Evolutionary conservation across 2,888 invertebrate species (phyloP).

Genomic region (Noctua fimbriata): DNA sequence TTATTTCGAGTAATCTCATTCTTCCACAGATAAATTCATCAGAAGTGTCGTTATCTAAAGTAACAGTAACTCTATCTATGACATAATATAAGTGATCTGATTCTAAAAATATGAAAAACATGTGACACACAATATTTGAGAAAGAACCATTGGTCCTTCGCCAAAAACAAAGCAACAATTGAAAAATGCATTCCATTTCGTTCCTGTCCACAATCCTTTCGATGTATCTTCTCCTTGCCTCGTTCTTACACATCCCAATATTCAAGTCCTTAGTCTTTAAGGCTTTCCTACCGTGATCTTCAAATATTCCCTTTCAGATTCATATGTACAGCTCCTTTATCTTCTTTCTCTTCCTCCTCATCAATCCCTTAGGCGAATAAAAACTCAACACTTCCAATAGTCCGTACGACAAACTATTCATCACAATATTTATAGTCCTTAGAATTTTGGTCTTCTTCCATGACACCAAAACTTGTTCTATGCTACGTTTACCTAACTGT

Average conservation of each 20-base stretch:
- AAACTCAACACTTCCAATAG: conserved; percentile 37
- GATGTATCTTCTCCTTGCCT: conserved; percentile 15
- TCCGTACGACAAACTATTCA: conserved; percentile 35
- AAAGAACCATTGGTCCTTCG: background rate
- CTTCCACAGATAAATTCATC: background rate
- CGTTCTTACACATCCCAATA: background rate
- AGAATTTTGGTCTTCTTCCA: conserved; percentile 40
- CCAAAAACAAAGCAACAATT: background rate
- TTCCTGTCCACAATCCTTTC: conserved; percentile 16
- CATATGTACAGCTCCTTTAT: conserved; percentile 27
- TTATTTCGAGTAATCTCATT: conserved; percentile 57
- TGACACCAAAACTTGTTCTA: conserved; percentile 59
- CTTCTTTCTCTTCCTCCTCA: background rate
- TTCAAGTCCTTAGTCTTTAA: background rate
- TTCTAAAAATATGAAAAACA: conserved; percentile 32
- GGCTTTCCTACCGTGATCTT: background rate
- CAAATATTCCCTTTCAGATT: conserved; percentile 30
- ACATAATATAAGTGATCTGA: background rate
- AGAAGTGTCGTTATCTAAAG: background rate
- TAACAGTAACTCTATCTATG: conserved; percentile 3
- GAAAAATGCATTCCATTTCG: conserved; percentile 13
- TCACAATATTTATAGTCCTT: conserved; percentile 41
- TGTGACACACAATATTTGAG: conserved; percentile 41
- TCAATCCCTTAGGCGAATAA: conserved; percentile 24
- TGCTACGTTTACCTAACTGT: conserved; percentile 84